phyloP scores from a whole-genome alignment of 2,888 invertebrate species.

The Lamellibrachia satsuma region DNA sequence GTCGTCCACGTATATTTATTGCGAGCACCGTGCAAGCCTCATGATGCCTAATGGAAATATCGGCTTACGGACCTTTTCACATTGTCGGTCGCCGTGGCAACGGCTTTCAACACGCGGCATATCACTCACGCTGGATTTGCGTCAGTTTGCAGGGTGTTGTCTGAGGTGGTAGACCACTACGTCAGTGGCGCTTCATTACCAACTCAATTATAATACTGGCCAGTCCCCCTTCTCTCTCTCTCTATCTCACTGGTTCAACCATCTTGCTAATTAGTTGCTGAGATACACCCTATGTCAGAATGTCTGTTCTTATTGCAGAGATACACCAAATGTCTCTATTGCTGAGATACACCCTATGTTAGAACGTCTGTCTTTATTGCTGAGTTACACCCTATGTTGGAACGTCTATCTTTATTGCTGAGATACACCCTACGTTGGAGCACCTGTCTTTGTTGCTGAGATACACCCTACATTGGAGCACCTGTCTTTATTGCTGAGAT shows the following conservation, averaged over 20 bases:
- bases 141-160: background rate
- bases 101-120: background rate
- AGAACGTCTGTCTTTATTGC: too few species aligned
- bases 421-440: background rate
- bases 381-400: too few species aligned
- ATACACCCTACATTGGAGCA: too few species aligned
- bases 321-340: too few species aligned
- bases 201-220: background rate
- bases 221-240: background rate
- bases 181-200: background rate
- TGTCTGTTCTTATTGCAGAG: background rate
- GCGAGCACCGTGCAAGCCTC: background rate
- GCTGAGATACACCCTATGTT: too few species aligned
- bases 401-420: background rate
- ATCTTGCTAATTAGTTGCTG: background rate
- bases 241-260: background rate
- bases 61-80: conserved; percentile 17
- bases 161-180: background rate
- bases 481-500: too few species aligned
- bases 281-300: background rate
- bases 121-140: conserved; percentile 13
- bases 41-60: background rate
- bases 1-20: background rate
- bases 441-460: background rate
- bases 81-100: conserved; percentile 6